Percentiles rank a stretch among this genome's conserved stretches.
phyloP scores from a whole-genome alignment of 2,113 vertebrate genomes.

The Nicator chloris region DNA sequence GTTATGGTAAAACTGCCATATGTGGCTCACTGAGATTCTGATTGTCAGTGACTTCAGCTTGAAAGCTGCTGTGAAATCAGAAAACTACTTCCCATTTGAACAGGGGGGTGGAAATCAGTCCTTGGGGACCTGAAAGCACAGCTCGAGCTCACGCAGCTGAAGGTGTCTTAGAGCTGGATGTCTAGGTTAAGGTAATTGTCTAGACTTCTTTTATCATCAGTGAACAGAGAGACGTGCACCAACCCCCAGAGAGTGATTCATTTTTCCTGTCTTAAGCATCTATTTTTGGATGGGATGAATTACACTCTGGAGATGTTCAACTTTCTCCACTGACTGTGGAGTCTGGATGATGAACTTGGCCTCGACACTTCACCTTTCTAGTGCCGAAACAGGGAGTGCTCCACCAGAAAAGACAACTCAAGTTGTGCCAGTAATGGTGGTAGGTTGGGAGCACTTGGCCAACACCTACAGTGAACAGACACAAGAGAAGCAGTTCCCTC shows the following conservation, averaged over 20 bases:
- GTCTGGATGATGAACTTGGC: constrained; percentile 41
- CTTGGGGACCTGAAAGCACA: constrained; percentile 29
- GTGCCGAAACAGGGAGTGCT: background rate
- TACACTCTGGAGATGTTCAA: constrained; percentile 59
- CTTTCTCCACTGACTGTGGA: constrained; percentile 14
- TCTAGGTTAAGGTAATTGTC: constrained; percentile 63
- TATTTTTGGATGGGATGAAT: constrained; percentile 59
- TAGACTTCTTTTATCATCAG: constrained; percentile 63
- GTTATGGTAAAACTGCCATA: constrained; percentile 33
- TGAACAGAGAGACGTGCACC: constrained; percentile 35
- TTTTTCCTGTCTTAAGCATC: constrained; percentile 50
- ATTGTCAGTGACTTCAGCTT: constrained; percentile 31
- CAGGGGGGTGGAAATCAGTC: constrained; percentile 18
- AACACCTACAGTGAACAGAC: background rate
- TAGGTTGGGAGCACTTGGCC: background rate
- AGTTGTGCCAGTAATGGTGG: background rate
- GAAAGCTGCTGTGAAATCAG: constrained; percentile 49
- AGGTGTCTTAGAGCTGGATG: constrained; percentile 58
- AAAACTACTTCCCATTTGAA: constrained; percentile 22
- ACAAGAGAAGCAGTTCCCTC: background rate
- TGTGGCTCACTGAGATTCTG: constrained; percentile 23
- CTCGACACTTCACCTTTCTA: background rate
- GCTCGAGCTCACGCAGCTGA: constrained; percentile 15
- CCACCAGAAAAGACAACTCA: background rate
- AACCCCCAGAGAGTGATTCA: constrained; percentile 63